These are phyloP conservation scores for Pelodiscus sinensis DNA, from an alignment of 2,113 vertebrate genomes.

Conservation along the genomic window DNA sequence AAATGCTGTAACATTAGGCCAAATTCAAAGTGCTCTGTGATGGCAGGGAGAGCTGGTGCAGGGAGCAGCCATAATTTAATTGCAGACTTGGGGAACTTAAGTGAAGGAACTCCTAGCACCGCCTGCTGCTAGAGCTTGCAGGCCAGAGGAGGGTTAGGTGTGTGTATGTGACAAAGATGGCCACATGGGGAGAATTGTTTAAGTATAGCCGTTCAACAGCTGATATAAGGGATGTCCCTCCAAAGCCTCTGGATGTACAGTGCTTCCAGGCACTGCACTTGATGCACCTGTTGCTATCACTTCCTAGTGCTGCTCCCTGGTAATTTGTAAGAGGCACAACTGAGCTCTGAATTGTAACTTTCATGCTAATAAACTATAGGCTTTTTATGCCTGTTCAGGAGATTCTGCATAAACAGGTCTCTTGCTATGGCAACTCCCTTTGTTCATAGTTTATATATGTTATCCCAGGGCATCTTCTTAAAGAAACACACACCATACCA, in stretches of 20 bases:
- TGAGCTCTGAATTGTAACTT: neutral
- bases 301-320: neutral
- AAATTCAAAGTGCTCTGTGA: neutral
- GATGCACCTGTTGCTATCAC: neutral
- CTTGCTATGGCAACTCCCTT: neutral
- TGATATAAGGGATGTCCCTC: neutral
- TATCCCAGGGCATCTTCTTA: neutral
- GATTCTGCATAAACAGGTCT: neutral
- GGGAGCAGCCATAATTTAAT: neutral
- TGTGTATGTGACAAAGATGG: rapidly evolving
- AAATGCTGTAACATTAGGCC: neutral
- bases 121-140: rapidly evolving
- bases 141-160: neutral
- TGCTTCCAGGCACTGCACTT: rapidly evolving
- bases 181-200: neutral
- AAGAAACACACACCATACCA: neutral
- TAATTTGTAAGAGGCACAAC: rapidly evolving
- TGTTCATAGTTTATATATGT: neutral
- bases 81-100: neutral
- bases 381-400: neutral
- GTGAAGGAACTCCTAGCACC: rapidly evolving
- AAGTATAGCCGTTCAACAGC: rapidly evolving
- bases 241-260: neutral
- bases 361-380: neutral
- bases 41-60: neutral